phyloP scores from a whole-genome alignment of 2,113 vertebrate species.

The Lasiurus borealis region DNA sequence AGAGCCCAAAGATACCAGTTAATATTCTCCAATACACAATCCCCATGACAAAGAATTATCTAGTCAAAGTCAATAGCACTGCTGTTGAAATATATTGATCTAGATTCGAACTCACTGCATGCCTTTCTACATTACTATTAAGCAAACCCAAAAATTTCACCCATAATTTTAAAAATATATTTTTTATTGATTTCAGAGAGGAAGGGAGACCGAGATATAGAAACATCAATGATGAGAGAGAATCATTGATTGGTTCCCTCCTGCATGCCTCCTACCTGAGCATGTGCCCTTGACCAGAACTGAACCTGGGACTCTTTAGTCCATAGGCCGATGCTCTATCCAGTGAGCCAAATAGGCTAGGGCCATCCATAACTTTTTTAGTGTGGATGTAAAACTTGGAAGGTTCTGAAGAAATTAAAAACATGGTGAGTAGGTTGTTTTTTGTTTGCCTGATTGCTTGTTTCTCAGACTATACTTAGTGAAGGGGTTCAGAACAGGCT shows the following conservation, averaged over 20 bases:
- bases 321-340: too few relatives aligned
- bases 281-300: too few relatives aligned
- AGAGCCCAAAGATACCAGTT: neutral
- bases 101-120: neutral
- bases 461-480: constrained; percentile 22
- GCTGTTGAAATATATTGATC: constrained; percentile 20
- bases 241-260: too few relatives aligned
- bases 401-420: neutral
- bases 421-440: neutral
- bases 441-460: neutral
- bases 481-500: neutral
- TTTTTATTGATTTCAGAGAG: too few relatives aligned
- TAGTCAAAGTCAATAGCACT: neutral
- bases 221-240: too few relatives aligned
- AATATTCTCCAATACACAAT: neutral
- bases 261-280: too few relatives aligned
- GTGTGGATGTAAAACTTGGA: neutral
- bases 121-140: neutral
- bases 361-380: neutral
- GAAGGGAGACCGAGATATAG: too few relatives aligned
- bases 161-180: neutral
- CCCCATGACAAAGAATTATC: neutral
- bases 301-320: too few relatives aligned
- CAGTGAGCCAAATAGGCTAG: too few relatives aligned
- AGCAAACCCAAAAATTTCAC: neutral